A percentile compares a stretch with the other conserved stretches of the same genome.
phyloP scores from a whole-genome alignment of 2,888 invertebrate species.

The Aricia artaxerxes region DNA sequence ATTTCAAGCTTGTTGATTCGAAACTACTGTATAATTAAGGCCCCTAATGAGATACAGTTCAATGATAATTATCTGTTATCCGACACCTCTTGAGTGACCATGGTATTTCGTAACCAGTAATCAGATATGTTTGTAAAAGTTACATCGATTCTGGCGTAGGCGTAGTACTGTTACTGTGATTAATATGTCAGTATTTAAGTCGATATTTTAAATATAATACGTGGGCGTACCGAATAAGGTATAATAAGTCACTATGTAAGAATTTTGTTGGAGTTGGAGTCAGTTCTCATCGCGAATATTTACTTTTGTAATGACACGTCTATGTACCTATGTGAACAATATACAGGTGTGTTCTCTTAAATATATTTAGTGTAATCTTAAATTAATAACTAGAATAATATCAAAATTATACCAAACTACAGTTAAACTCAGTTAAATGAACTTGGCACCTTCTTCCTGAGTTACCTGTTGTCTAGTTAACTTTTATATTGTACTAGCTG shows the following conservation, averaged over 20 bases:
- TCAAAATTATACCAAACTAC: too few species aligned
- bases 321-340: too few species aligned
- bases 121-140: conserved; percentile 10
- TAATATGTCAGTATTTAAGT: conserved; percentile 1
- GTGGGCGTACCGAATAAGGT: neutral
- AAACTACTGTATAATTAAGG: neutral
- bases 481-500: too few species aligned
- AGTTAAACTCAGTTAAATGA: too few species aligned
- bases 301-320: neutral
- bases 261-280: neutral
- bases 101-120: neutral
- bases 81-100: conserved; percentile 8
- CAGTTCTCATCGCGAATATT: neutral
- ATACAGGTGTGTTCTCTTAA: too few species aligned
- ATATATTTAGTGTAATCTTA: too few species aligned
- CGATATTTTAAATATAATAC: neutral
- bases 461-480: too few species aligned
- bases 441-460: too few species aligned
- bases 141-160: conserved; percentile 12
- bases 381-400: too few species aligned
- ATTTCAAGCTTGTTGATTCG: neutral
- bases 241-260: neutral
- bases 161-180: conserved; percentile 6
- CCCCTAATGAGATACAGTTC: conserved; percentile 2
- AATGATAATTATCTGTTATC: neutral